Percentiles rank a stretch among this genome's conserved stretches.
Evolutionary conservation across 2,797 vertebrate species (phyloP).

Genomic region (Anableps anableps): DNA sequence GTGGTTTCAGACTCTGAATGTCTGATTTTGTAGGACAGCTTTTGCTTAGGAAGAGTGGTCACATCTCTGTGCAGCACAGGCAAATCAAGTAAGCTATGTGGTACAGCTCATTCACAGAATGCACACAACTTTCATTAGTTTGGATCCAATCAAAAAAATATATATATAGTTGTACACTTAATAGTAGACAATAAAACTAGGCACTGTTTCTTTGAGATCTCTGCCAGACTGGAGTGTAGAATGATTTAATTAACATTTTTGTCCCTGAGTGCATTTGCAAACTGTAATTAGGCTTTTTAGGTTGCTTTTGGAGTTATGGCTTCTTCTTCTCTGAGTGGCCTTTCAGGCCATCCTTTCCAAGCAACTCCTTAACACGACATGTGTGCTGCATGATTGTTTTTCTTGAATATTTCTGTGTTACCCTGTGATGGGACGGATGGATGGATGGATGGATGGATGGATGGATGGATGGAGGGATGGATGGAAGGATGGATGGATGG

Average conservation of each 20-base stretch:
- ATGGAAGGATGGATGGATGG: too few relatives aligned
- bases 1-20: constrained; percentile 76
- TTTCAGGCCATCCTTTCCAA: background rate
- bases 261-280: background rate
- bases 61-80: constrained; percentile 65
- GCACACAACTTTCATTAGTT: constrained; percentile 71
- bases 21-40: constrained; percentile 67
- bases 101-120: constrained; percentile 80
- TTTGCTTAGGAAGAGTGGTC: constrained; percentile 61
- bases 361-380: background rate
- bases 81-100: constrained; percentile 79
- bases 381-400: background rate
- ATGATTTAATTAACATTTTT: too few relatives aligned
- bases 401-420: background rate
- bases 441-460: too few relatives aligned
- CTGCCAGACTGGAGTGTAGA: background rate
- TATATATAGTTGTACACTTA: constrained; percentile 41
- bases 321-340: background rate
- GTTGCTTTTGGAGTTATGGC: background rate
- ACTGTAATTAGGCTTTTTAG: background rate
- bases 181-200: background rate
- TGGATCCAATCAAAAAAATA: constrained; percentile 64
- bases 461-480: too few relatives aligned
- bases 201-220: background rate
- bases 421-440: background rate